Evolutionary conservation across 1,140 invertebrate genomes (phyloP), one percentile per base, ranked within the genome.

Genomic region (Triops longicaudatus): DNA sequence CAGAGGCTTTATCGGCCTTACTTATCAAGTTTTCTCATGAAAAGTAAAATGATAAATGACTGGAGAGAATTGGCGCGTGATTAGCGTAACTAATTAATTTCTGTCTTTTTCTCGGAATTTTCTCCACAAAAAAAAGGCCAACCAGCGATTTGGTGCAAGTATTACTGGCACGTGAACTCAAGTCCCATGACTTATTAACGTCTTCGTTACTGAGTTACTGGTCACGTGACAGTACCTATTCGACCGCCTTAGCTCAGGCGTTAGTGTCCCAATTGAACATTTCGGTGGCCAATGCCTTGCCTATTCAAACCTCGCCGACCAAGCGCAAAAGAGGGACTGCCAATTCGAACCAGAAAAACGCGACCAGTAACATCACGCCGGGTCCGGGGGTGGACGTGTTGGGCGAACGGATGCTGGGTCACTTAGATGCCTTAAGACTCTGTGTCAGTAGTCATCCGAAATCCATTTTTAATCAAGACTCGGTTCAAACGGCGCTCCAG

Each of bases 1-100:
- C 95, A 0, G 96, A 98, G 87, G 96, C 96, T 3, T 84, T 98
- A 10, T 95, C 94, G n/a, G 91, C 93, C 77, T 91, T 98, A 79
- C 85, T 97, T 79, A 87, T 98, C 74, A 90, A 96, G 86, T 85
- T 98, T 74, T 96, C 96, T 84, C 92, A 94, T 86, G 95, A 97
- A 86, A 91, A 91, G 90, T 91, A 85, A 85, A 85, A 84, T 63
- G 50, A 17, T 63, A 63, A 63, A n/a, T 14, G 6, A 63, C 50
- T 77, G 37, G 10, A 28, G n/a, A 63, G 78, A 73, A 37, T 79
- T 27, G 26, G 17, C 76, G 71, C 17, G 17, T 17, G 50, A 63
- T 37, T 37, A 22, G 50, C 4, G 10, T 63, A 5, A 5, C 22
- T 63, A 22, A 63, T n/a, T 11, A 63, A 17, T 63, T 7, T 17